Percentiles rank a stretch among this genome's conserved stretches.
These are phyloP conservation scores for Gallinago jamesoni DNA, from an alignment of 2,113 vertebrate species.

Conservation along the genomic window DNA sequence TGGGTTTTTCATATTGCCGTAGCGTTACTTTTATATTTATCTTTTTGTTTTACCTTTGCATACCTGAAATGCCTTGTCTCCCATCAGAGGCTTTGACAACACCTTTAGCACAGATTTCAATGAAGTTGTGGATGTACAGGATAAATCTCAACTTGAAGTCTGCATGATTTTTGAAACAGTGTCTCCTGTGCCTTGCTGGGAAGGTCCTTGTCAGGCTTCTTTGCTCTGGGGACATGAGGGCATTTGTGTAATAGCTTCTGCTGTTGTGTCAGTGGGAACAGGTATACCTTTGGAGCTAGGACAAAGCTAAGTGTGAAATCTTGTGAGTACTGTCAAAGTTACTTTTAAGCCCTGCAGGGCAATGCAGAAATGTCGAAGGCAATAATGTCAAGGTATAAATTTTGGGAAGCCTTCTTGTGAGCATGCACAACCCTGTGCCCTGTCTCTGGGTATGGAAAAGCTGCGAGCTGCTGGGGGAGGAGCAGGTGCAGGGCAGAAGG, in stretches of 20 bases:
- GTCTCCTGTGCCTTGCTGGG: neutral
- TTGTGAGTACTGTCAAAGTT: neutral
- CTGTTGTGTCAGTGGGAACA: accelerated
- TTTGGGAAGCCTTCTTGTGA: neutral
- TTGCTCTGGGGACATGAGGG: neutral
- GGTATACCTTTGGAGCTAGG: neutral
- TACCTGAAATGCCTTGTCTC: neutral
- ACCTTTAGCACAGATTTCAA: too few species aligned
- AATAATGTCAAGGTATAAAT: neutral
- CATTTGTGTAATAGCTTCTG: neutral
- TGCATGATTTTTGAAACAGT: neutral
- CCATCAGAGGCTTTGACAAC: too few species aligned
- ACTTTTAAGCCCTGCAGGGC: neutral
- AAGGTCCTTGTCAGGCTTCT: neutral
- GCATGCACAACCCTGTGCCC: neutral
- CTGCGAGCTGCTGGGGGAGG: neutral
- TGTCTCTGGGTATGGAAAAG: neutral
- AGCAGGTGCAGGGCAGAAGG: neutral
- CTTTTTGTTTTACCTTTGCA: neutral
- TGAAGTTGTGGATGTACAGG: neutral
- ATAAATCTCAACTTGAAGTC: neutral
- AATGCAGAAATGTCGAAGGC: neutral
- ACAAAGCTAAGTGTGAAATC: neutral
- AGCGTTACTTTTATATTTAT: accelerated
- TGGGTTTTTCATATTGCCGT: neutral